Evolutionary conservation across 1,140 invertebrate species (phyloP).

Genomic region (Drosophila lini): DNA sequence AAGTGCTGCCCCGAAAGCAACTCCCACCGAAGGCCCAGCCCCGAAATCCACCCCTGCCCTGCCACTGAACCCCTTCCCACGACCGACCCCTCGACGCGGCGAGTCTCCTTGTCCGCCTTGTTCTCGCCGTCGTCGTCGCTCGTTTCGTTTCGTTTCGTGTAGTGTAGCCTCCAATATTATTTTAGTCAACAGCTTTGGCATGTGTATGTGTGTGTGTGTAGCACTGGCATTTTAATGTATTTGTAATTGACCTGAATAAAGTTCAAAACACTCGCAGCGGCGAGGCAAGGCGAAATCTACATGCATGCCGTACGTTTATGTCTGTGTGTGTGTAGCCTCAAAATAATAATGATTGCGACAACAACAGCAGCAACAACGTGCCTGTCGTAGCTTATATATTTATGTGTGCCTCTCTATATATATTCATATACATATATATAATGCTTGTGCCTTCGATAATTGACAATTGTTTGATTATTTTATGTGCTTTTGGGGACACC

Average conservation of each 20-base stretch:
- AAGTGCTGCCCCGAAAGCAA: slow-evolving; percentile 14
- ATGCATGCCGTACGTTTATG: slow-evolving; percentile 52
- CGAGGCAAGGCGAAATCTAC: slow-evolving; percentile 79
- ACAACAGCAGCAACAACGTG: slow-evolving; percentile 44
- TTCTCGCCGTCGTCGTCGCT: slow-evolving; percentile 30
- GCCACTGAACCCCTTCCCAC: slow-evolving; percentile 9
- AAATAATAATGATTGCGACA: slow-evolving; percentile 82
- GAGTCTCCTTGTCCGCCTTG: slow-evolving; percentile 44
- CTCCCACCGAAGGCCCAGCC: slow-evolving; percentile 21
- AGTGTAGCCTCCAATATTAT: slow-evolving; percentile 79
- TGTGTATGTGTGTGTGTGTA: slow-evolving; percentile 53
- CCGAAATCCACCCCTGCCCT: slow-evolving; percentile 28
- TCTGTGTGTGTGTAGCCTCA: slow-evolving; percentile 70
- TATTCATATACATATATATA: slow-evolving; percentile 25
- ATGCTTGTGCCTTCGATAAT: slow-evolving; percentile 68
- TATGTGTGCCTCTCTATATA: slow-evolving; percentile 3
- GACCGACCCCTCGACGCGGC: background rate
- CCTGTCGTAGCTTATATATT: slow-evolving; percentile 37
- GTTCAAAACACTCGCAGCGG: slow-evolving; percentile 78
- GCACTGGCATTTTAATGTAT: slow-evolving; percentile 83
- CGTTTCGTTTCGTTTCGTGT: slow-evolving; percentile 24
- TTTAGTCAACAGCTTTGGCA: slow-evolving; percentile 72
- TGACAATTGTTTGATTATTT: slow-evolving; percentile 79
- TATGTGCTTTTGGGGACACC: slow-evolving; percentile 50
- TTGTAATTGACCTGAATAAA: slow-evolving; percentile 84